Evolutionary conservation across 1,140 invertebrate genomes (phyloP).

Genomic region (Drosophila ficusphila): DNA sequence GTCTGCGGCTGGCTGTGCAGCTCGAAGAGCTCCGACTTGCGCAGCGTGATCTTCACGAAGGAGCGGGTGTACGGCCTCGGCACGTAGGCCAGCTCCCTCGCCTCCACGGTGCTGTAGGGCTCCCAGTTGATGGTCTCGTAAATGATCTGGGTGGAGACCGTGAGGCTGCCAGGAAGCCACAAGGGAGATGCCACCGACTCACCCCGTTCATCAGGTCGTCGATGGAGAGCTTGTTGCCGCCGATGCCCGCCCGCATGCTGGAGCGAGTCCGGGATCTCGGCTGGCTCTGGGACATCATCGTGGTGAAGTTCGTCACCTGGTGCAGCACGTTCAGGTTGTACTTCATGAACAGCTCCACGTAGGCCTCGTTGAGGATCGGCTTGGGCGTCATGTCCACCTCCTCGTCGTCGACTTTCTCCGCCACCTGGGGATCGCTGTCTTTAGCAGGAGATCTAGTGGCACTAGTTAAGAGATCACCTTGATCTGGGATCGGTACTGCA

Average conservation of each 20-base stretch:
- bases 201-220: conserved; percentile 66
- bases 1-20: conserved; percentile 87
- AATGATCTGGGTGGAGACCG: conserved; percentile 23
- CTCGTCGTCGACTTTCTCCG: conserved; percentile 29
- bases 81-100: background rate
- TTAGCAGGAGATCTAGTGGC: background rate
- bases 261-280: conserved; percentile 37
- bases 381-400: conserved; percentile 59
- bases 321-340: conserved; percentile 40
- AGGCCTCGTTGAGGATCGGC: background rate
- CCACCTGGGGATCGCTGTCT: conserved; percentile 11
- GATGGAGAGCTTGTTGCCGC: conserved; percentile 66
- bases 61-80: conserved; percentile 39
- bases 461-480: conserved; percentile 26
- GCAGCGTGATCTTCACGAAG: conserved; percentile 86
- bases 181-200: background rate
- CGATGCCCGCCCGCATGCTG: conserved; percentile 51
- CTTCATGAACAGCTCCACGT: conserved; percentile 33
- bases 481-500: conserved; percentile 45
- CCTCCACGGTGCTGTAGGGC: background rate
- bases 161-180: too few relatives aligned
- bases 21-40: conserved; percentile 88
- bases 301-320: conserved; percentile 19
- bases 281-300: background rate
- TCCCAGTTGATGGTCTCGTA: conserved; percentile 58